Base-by-base conservation (phyloP, 2,797 vertebrate genomes). In the Arrhamphus sclerolepis region DNA sequence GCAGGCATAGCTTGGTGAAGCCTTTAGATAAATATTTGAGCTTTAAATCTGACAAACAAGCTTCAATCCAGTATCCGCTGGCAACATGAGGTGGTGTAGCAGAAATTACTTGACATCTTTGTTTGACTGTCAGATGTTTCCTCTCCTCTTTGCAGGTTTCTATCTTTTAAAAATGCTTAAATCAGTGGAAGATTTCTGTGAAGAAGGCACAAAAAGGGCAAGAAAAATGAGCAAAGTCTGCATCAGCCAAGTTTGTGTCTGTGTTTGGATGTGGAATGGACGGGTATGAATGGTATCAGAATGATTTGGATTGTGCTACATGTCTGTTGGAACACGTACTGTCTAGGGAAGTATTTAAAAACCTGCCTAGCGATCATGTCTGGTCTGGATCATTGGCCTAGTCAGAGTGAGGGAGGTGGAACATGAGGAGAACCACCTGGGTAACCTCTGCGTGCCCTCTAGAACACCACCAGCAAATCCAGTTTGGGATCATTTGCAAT, bases 21-120 rank as follows among this genome's bases (percentile, higher is more conserved):
- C 67, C 56, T 83, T 82, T 62, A 47, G 63, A 85, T 91, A 92
- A 93, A 93, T 93, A 93, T 93, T 93, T 93, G 84, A 78, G 62
- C 86, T 89, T 70, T 73, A 86, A 75, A 77, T 78, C 84, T 86
- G 85, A 89, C 76, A 85, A 81, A 87, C 56, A 70, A 76, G 63
- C 58, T 17, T 42, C 75, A 81, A 81, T 85, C 77, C 77, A 62
- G 63, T 48, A 66, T 78, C 68, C 63, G 68, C 51, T 54, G 65
- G 60, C n/a, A 44, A 68, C 72, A 75, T 59, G 62, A 64, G 77
- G 73, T 47, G 59, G 62, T 69, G 64, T 64, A 46, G 46, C 48
- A 80, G 75, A 80, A 68, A 69, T 67, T n/a, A 55, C 61, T 39
- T 38, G 5, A 70, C 56, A 60, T 83, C 53, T 73, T 62, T 68